Evolutionary conservation across 2,797 vertebrate species (phyloP).

Genomic region (Myotis planiceps): DNA sequence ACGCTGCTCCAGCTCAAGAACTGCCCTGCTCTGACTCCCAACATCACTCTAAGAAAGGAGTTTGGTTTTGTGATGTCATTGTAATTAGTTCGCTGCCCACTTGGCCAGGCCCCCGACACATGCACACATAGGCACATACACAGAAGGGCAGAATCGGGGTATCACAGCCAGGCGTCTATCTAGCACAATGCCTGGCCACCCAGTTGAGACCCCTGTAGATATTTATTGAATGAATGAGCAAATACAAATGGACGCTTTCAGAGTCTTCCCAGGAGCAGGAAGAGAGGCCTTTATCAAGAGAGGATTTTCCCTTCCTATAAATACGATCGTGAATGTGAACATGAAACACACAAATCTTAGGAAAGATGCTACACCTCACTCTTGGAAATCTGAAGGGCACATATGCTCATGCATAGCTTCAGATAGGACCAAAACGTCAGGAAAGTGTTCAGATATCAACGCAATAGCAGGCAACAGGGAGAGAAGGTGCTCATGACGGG

Average conservation of each 20-base stretch:
- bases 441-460: not conserved
- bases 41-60: not conserved
- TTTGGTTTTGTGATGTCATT: not conserved
- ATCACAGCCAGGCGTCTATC: not conserved
- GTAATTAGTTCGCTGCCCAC: not conserved
- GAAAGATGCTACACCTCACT: not conserved
- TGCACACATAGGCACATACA: not conserved
- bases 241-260: not conserved
- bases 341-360: not conserved
- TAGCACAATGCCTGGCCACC: not conserved
- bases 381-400: not conserved
- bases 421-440: not conserved
- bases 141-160: not conserved
- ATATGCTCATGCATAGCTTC: not conserved
- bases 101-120: not conserved
- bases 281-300: not conserved
- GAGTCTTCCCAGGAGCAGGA: not conserved
- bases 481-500: not conserved
- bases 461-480: not conserved
- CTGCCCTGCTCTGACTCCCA: not conserved
- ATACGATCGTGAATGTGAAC: not conserved
- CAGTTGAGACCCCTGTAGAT: not conserved
- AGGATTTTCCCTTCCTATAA: not conserved
- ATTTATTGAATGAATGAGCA: not conserved
- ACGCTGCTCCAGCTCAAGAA: not conserved